phyloP scores from a whole-genome alignment of 2,888 invertebrate species.

The Andrena haemorrhoa region DNA sequence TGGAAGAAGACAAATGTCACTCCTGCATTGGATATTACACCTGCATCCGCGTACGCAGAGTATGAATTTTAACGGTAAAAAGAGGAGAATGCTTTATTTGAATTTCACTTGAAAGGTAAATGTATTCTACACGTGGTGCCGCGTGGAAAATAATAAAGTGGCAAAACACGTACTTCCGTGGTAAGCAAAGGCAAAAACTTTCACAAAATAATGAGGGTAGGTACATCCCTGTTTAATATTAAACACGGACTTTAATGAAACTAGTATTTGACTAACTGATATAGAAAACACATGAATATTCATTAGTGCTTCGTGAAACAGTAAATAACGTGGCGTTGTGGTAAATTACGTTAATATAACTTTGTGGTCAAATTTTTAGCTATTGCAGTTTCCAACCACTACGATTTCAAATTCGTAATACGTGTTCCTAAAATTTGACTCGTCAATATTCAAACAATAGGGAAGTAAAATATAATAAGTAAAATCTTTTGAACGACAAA shows the following conservation, averaged over 20 bases:
- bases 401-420: neutral
- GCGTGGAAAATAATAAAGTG: too few relatives aligned
- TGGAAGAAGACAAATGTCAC: conserved; percentile 11
- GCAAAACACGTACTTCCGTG: too few relatives aligned
- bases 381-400: too few relatives aligned
- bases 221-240: neutral
- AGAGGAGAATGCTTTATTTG: neutral
- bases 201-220: neutral
- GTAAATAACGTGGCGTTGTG: neutral
- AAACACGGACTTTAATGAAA: neutral
- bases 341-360: neutral
- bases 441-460: conserved; percentile 3
- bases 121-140: too few relatives aligned
- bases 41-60: neutral
- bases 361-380: neutral
- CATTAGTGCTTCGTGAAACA: neutral
- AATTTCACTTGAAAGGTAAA: neutral
- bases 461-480: too few relatives aligned
- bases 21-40: conserved; percentile 1
- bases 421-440: conserved; percentile 7
- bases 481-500: too few relatives aligned
- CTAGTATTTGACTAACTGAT: neutral
- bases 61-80: neutral
- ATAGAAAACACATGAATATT: neutral
- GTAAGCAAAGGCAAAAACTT: too few relatives aligned